Percentiles rank a stretch among this genome's conserved stretches.
Evolutionary conservation across 2,797 vertebrate genomes (phyloP).

Genomic region (Rhinatrema bivittatum): DNA sequence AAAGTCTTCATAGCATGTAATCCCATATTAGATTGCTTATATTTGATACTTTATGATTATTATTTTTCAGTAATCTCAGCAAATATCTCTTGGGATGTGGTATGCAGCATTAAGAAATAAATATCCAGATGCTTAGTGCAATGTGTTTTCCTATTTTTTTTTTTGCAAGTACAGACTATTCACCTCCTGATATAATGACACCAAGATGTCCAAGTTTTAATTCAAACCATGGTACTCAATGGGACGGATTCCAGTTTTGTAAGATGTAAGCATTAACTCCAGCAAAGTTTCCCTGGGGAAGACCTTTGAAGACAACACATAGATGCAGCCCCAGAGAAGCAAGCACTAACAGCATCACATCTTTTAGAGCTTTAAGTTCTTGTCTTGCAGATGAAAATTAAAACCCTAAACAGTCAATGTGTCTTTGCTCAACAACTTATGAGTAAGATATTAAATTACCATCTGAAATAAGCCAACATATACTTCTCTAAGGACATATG

Average conservation of each 20-base stretch:
- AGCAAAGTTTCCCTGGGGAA: slow-evolving; percentile 20
- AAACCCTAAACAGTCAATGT: background rate
- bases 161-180: background rate
- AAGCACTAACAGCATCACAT: background rate
- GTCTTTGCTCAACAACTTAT: background rate
- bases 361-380: slow-evolving; percentile 4
- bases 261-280: slow-evolving; percentile 32
- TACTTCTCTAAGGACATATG: no score
- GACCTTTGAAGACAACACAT: slow-evolving; percentile 23
- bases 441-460: background rate
- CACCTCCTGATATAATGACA: background rate
- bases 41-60: background rate
- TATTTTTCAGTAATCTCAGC: background rate
- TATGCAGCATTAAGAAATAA: no score
- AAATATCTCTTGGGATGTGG: background rate
- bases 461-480: no score
- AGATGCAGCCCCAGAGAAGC: slow-evolving; percentile 9
- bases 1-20: no score
- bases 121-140: background rate
- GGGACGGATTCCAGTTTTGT: slow-evolving; percentile 26
- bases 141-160: background rate
- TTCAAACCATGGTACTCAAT: slow-evolving; percentile 23
- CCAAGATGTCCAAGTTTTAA: slow-evolving; percentile 8
- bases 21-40: no score
- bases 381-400: background rate